Percentiles rank a stretch among this genome's conserved stretches.
phyloP scores from a whole-genome alignment of 1,140 invertebrate species.

The Eurosta solidaginis region DNA sequence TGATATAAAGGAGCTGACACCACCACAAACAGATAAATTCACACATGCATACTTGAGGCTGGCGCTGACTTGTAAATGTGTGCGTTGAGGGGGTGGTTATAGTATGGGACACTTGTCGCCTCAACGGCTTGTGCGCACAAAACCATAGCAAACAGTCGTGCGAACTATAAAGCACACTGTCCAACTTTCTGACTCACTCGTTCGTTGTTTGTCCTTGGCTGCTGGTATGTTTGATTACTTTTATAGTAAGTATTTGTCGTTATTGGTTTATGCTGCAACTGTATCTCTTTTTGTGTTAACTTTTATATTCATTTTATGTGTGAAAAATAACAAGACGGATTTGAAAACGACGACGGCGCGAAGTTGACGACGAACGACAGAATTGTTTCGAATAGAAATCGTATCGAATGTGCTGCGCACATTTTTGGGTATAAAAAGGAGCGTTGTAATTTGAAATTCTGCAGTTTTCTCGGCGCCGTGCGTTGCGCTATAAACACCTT shows the following conservation, averaged over 20 bases:
- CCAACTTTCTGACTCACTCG: background rate
- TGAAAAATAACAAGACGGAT: background rate
- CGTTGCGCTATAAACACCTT: conserved; percentile 6
- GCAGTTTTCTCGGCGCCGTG: conserved; percentile 23
- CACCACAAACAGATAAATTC: background rate
- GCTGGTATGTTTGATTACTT: background rate
- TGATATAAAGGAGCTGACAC: background rate
- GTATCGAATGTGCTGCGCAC: background rate
- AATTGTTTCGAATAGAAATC: background rate
- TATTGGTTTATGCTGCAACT: background rate
- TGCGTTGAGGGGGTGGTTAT: background rate
- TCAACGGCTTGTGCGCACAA: background rate
- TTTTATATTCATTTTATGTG: background rate
- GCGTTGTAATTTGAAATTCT: background rate
- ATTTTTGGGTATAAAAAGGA: conserved; percentile 14
- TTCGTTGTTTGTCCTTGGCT: background rate
- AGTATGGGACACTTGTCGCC: background rate
- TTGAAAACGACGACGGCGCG: background rate
- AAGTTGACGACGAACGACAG: background rate
- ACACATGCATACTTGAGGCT: background rate
- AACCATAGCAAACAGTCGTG: background rate
- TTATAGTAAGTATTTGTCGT: background rate
- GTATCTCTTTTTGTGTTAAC: conserved; percentile 3
- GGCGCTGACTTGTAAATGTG: background rate
- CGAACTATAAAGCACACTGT: background rate